These are phyloP conservation scores for Balearica regulorum DNA, from an alignment of 2,797 vertebrate species.

Conservation along the genomic window DNA sequence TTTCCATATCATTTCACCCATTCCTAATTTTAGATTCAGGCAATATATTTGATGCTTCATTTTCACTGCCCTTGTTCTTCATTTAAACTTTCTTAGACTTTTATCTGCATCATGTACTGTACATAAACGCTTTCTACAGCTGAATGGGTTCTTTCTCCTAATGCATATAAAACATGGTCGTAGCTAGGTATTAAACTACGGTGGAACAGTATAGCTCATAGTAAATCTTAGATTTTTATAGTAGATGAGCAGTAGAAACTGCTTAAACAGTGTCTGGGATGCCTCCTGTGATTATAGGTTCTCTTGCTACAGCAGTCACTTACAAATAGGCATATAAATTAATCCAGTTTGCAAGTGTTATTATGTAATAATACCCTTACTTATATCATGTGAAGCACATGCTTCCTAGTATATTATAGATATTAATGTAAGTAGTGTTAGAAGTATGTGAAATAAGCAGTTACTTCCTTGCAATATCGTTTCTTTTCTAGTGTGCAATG, in stretches of 20 bases:
- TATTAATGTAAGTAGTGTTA: constrained; percentile 23
- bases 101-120: constrained; percentile 65
- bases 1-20: constrained; percentile 35
- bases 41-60: constrained; percentile 60
- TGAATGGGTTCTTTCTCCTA: constrained; percentile 66
- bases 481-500: constrained; percentile 2
- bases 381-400: constrained; percentile 40
- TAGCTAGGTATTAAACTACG: constrained; percentile 69
- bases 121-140: constrained; percentile 65
- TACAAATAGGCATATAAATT: constrained; percentile 63
- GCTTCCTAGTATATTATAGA: constrained; percentile 23
- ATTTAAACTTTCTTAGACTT: constrained; percentile 66
- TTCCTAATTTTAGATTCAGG: constrained; percentile 48
- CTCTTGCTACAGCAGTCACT: constrained; percentile 47
- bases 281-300: constrained; percentile 48
- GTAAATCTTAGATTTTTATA: constrained; percentile 66
- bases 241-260: constrained; percentile 46
- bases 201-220: constrained; percentile 34
- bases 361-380: constrained; percentile 46
- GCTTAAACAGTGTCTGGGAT: constrained; percentile 37
- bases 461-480: constrained; percentile 27
- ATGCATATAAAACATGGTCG: constrained; percentile 64
- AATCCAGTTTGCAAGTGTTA: constrained; percentile 29
- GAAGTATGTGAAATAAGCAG: constrained; percentile 46
- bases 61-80: constrained; percentile 65